These are phyloP conservation scores for Ophthalmolycus amberensis DNA, from an alignment of 2,113 vertebrate genomes.

Conservation along the genomic window DNA sequence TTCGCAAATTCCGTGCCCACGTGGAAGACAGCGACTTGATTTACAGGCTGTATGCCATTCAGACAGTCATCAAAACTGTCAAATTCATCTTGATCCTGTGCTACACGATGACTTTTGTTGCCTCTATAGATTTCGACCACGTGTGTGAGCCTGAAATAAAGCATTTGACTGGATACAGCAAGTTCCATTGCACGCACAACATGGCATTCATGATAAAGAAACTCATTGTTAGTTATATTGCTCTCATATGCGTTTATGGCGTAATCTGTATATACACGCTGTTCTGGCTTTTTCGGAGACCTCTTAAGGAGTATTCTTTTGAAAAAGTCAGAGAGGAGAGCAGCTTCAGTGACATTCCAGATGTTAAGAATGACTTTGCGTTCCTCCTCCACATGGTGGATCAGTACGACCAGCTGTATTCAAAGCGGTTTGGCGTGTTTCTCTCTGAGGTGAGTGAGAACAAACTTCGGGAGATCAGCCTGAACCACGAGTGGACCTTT, in stretches of 20 bases:
- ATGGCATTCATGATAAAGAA: conserved; percentile 99
- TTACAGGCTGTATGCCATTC: conserved; percentile 95
- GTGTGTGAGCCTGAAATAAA: conserved; percentile 91
- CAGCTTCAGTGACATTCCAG: conserved; percentile 98
- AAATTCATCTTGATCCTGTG: conserved; percentile 97
- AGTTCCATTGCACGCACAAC: conserved; percentile 96
- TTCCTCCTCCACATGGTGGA: conserved; percentile 99
- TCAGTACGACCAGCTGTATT: conserved; percentile 97
- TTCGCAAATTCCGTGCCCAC: conserved; percentile 94
- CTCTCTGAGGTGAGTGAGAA: conserved; percentile 98
- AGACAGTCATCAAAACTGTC: conserved; percentile 96
- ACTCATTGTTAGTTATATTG: conserved; percentile 96
- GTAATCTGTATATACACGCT: conserved; percentile 95
- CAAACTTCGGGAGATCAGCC: conserved; percentile 94
- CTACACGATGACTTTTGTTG: conserved; percentile 96
- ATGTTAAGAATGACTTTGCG: conserved; percentile 98
- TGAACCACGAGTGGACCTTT: conserved; percentile 98
- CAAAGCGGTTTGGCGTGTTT: conserved; percentile 97
- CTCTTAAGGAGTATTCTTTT: conserved; percentile 97
- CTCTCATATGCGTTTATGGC: conserved; percentile 95
- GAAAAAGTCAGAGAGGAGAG: conserved; percentile 98
- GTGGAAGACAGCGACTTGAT: conserved; percentile 98
- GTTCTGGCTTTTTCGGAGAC: conserved; percentile 96
- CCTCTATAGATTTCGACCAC: conserved; percentile 94
- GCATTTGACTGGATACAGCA: conserved; percentile 93